These are phyloP conservation scores for Salvelinus fontinalis DNA, from an alignment of 2,113 vertebrate genomes.

Conservation along the genomic window DNA sequence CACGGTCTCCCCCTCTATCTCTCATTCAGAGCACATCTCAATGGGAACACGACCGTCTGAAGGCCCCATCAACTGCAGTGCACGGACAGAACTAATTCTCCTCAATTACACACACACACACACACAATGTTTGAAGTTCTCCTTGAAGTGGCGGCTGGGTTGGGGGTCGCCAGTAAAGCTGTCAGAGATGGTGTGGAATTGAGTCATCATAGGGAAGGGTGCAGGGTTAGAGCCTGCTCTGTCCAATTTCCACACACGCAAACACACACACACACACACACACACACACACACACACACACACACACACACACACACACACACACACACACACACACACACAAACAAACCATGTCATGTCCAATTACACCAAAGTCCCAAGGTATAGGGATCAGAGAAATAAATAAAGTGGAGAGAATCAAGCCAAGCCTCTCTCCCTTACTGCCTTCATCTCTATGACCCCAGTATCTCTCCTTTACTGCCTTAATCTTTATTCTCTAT, in stretches of 20 bases:
- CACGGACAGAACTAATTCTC: not conserved
- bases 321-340: too few relatives aligned
- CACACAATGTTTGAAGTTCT: not conserved
- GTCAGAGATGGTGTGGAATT: slow-evolving; percentile 8
- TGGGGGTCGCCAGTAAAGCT: not conserved
- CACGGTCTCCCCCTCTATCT: not conserved
- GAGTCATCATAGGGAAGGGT: not conserved
- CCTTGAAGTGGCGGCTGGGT: not conserved
- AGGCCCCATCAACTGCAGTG: not conserved
- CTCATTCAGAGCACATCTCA: not conserved
- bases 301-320: not conserved
- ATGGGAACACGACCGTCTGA: not conserved
- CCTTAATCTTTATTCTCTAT: too few relatives aligned
- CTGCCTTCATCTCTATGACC: too few relatives aligned
- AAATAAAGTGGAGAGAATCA: not conserved
- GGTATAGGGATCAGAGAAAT: too few relatives aligned
- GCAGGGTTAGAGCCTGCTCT: not conserved
- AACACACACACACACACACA: not conserved
- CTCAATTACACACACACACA: not conserved
- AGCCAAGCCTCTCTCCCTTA: too few relatives aligned
- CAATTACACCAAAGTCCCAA: too few relatives aligned
- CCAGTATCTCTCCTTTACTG: too few relatives aligned
- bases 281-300: too few relatives aligned
- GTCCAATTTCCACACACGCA: not conserved
- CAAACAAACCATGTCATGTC: too few relatives aligned